Base-by-base conservation (phyloP, 2,888 invertebrate genomes). In the Timandra comae region DNA sequence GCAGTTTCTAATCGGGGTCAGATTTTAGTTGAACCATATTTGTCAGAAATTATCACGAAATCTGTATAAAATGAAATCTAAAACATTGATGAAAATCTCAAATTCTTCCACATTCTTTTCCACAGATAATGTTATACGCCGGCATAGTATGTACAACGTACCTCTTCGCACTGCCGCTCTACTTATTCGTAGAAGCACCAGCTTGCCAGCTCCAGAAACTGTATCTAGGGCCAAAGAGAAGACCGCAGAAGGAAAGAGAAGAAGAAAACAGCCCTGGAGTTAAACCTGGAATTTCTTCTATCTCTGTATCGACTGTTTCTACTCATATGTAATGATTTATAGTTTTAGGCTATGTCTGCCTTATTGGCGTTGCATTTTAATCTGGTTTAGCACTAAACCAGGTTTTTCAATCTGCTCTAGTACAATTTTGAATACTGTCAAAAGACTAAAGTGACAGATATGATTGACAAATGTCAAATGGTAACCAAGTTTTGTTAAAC, bases 131-230 rank as follows among this genome's bases (percentile, higher is more conserved):
- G 84, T 51, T 85, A 0, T 84, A 65, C 50, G 76, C 74, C 1
- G 85, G 85, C 1, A 84, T 82, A 21, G 84, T 84, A 0, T 63
- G 53, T 27, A 67, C 70, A 0, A 81, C 81, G 0, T 85, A 72
- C 38, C 45, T 84, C 2, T 60, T 61, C 13, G 69, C 85, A 0
- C 52, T 82, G 0, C 80, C 81, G 7, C 69, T 85, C 0, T 61
- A 82, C 29, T 65, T 85, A 7, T 75, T 85, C 47, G 85, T 79
- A 0, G 85, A 85, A 49, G 84, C 84, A 0, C 85, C 85, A 2
- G 61, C 70, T 0, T 82, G 80, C 29, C 74, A 77, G 8, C 62
- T 85, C 0, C 85, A 85, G 43, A 85, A 85, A 43, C 49, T 81
- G 1, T 60, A 82, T 2, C 51, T 85, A 0, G 71, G 73, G 0